These are phyloP conservation scores for Denticeps clupeoides DNA, from an alignment of 2,797 vertebrate species.

Conservation along the genomic window DNA sequence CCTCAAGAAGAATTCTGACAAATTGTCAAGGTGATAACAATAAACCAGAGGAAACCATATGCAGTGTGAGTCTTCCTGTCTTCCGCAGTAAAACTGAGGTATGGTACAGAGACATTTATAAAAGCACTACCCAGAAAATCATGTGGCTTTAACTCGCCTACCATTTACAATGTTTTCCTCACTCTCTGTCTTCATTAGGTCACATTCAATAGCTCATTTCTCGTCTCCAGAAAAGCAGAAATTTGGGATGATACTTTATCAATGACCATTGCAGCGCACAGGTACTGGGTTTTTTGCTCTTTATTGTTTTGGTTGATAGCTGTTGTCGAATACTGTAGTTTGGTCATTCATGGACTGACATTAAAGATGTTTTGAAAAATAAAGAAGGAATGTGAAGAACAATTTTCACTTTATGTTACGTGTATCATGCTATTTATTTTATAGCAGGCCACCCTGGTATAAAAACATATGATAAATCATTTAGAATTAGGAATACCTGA, in stretches of 20 bases:
- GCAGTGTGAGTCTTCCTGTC: slow-evolving; percentile 47
- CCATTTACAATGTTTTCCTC: not conserved
- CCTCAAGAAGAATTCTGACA: slow-evolving; percentile 24
- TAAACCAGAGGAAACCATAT: slow-evolving; percentile 33
- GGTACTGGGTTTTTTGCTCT: not conserved
- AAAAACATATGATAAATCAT: too few species aligned
- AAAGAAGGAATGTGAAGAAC: too few species aligned
- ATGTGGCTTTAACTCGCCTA: too few species aligned
- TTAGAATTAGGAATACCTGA: too few species aligned
- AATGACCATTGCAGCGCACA: not conserved
- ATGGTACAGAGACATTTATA: not conserved
- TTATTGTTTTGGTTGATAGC: not conserved
- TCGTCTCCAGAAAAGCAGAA: not conserved
- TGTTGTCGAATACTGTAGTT: not conserved
- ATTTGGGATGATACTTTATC: not conserved
- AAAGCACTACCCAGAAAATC: not conserved
- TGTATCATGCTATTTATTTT: too few species aligned
- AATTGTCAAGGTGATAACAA: slow-evolving; percentile 31
- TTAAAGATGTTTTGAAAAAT: too few species aligned
- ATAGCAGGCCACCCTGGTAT: too few species aligned
- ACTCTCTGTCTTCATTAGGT: not conserved
- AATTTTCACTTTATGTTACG: too few species aligned
- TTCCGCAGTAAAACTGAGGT: slow-evolving; percentile 41
- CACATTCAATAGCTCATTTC: not conserved
- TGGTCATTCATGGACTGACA: too few species aligned